Base-by-base conservation (phyloP, 2,797 vertebrate genomes). In the Pseudomugil gertrudae region DNA sequence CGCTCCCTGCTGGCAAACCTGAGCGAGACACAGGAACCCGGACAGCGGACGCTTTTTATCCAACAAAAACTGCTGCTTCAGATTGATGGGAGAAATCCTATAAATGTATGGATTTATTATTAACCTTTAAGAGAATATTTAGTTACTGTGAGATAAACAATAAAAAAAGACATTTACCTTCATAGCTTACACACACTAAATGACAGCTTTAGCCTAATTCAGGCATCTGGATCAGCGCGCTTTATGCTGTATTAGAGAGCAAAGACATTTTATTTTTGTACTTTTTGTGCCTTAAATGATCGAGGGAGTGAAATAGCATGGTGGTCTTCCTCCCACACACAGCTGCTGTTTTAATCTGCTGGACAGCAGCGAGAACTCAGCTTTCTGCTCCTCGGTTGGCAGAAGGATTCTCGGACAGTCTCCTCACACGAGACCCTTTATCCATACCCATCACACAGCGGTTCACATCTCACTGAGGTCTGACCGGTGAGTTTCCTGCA, bases 241-340 rank as follows among this genome's bases (percentile, higher is more conserved):
- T 10, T 47, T 23, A 9, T 43, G 17, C 17, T 43, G 17, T 43
- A 43, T 19, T 19, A 2, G 19, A 43, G 6, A 43, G 38, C 38
- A 47, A 47, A 9, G 63, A 72, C 61, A 71, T 67, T 73, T 86
- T 32, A 32, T 32, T 32, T 85, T 83, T 69, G 60, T 56, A 26
- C 32, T 1, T 47, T 63, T 63, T 51, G 50, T 73, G 66, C 72
- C 76, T 63, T 69, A 55, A 36, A 43, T 59, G 55, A 66, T 69
- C 58, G 65, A 59, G 60, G 66, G 67, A 74, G 66, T 69, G 68
- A 74, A 71, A 59, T 58, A 78, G 74, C 38, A 19, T 3, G 38
- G 38, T 43, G 19, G 38, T 43, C 66, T 35, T 86, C 84, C 86
- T 79, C 85, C 87, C 66, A 87, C 86, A 71, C 87, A 26, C 88